A percentile compares a stretch with the other conserved stretches of the same genome.
These are phyloP conservation scores for Drosophila auraria DNA, from an alignment of 1,140 invertebrate species.

Conservation along the genomic window DNA sequence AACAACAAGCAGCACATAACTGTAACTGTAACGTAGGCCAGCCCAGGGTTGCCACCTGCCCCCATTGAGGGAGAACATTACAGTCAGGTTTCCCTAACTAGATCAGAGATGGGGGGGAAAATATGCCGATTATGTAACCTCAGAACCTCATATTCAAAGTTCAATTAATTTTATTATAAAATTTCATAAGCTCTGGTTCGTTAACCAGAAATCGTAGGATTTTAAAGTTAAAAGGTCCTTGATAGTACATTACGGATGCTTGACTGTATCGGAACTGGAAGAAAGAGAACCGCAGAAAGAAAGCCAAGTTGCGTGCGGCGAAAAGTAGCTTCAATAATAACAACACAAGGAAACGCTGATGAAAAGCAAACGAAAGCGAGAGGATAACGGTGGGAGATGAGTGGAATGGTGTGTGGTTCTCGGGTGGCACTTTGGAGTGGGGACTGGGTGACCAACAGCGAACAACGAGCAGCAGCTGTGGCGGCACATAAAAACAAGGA, in stretches of 20 bases:
- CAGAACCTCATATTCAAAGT: too few relatives aligned
- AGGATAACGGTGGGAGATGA: constrained; percentile 19
- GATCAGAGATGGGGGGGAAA: not conserved
- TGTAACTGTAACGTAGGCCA: constrained; percentile 36
- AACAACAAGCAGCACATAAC: constrained; percentile 39
- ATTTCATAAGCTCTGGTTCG: too few relatives aligned
- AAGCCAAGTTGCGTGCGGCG: constrained; percentile 63
- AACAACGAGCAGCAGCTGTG: constrained; percentile 49
- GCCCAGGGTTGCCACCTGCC: constrained; percentile 52
- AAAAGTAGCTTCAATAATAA: constrained; percentile 69
- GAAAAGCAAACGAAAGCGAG: constrained; percentile 61
- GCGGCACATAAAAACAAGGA: constrained; percentile 65
- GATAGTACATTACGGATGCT: not conserved
- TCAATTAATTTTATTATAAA: too few relatives aligned
- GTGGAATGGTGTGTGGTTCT: constrained; percentile 4
- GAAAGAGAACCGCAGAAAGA: constrained; percentile 29
- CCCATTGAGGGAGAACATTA: constrained; percentile 10
- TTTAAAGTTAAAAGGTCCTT: too few relatives aligned
- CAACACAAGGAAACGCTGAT: constrained; percentile 54
- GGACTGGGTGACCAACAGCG: constrained; percentile 23
- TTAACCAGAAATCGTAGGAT: too few relatives aligned
- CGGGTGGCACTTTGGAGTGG: constrained; percentile 11
- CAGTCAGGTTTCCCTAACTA: constrained; percentile 13
- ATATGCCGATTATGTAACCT: not conserved
- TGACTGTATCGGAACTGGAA: constrained; percentile 10